Percentiles rank a stretch among this genome's conserved stretches.
Evolutionary conservation across 2,888 invertebrate species (phyloP).

Genomic region (Stenodema calcarata): DNA sequence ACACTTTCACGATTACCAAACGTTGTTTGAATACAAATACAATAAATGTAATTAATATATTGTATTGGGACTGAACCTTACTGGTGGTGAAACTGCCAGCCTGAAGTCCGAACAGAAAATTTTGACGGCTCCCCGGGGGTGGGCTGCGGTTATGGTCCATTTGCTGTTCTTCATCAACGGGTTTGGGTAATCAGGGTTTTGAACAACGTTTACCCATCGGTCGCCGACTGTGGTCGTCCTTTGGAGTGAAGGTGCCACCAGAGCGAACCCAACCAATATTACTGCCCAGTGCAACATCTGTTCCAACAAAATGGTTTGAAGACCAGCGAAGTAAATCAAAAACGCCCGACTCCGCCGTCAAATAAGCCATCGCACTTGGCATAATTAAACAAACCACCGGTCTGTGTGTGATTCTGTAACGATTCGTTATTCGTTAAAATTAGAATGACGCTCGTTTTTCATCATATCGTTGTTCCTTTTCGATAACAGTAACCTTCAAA

Average conservation of each 20-base stretch:
- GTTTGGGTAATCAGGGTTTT: not conserved
- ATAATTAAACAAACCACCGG: too few relatives aligned
- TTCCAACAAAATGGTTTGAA: not conserved
- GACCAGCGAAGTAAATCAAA: too few relatives aligned
- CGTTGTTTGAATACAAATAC: too few relatives aligned
- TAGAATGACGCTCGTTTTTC: too few relatives aligned
- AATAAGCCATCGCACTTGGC: too few relatives aligned
- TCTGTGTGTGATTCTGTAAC: too few relatives aligned
- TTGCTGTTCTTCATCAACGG: not conserved
- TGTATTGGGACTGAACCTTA: not conserved
- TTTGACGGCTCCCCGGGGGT: not conserved
- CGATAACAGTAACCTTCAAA: too few relatives aligned
- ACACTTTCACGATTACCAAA: too few relatives aligned
- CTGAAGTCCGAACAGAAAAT: slow-evolving; percentile 9
- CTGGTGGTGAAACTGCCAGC: not conserved
- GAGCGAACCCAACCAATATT: not conserved
- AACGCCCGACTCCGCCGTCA: too few relatives aligned
- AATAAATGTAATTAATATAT: too few relatives aligned
- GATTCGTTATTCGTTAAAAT: too few relatives aligned
- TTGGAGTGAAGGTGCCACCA: not conserved
- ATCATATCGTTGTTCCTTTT: too few relatives aligned
- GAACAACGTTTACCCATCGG: not conserved
- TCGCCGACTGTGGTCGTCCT: not conserved
- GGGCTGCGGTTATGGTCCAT: not conserved
- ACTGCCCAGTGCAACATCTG: not conserved